Percentiles rank a stretch among this genome's conserved stretches.
Evolutionary conservation across 2,797 vertebrate genomes (phyloP).

Genomic region (Neosalanx taihuensis): DNA sequence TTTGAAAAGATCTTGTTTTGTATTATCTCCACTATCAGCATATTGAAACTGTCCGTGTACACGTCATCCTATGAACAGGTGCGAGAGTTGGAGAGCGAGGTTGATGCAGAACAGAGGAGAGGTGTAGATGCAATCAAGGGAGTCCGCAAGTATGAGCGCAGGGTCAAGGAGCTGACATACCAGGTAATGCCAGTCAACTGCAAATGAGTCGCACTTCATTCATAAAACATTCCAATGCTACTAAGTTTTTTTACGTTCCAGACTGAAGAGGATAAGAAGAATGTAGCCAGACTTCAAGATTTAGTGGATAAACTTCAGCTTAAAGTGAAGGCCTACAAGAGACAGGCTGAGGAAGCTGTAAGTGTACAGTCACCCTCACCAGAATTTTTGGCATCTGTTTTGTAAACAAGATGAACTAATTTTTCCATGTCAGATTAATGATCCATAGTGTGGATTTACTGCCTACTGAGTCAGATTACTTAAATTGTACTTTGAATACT

Average conservation of each 20-base stretch:
- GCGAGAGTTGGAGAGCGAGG: constrained; percentile 7
- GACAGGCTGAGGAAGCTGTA: constrained; percentile 40
- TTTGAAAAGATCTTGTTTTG: neutral
- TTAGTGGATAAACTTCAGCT: constrained; percentile 46
- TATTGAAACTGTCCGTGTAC: too few species aligned
- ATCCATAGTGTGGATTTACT: too few species aligned
- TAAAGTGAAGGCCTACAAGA: constrained; percentile 46
- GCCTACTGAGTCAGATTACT: neutral
- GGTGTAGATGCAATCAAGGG: constrained; percentile 8
- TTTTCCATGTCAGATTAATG: too few species aligned
- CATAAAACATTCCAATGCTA: neutral
- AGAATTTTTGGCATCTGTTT: neutral
- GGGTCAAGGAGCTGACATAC: constrained; percentile 73
- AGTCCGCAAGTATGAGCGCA: constrained; percentile 19
- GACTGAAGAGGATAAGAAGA: constrained; percentile 48
- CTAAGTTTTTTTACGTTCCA: constrained; percentile 49
- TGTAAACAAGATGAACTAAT: neutral
- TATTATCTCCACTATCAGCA: neutral
- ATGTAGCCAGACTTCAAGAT: constrained; percentile 37
- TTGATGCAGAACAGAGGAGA: constrained; percentile 13
- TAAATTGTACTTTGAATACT: neutral
- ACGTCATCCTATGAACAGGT: neutral
- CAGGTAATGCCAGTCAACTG: constrained; percentile 66
- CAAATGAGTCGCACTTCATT: neutral
- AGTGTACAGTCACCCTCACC: constrained; percentile 3